Base-by-base conservation (phyloP, 2,113 vertebrate genomes). In the Anoura caudifer region DNA sequence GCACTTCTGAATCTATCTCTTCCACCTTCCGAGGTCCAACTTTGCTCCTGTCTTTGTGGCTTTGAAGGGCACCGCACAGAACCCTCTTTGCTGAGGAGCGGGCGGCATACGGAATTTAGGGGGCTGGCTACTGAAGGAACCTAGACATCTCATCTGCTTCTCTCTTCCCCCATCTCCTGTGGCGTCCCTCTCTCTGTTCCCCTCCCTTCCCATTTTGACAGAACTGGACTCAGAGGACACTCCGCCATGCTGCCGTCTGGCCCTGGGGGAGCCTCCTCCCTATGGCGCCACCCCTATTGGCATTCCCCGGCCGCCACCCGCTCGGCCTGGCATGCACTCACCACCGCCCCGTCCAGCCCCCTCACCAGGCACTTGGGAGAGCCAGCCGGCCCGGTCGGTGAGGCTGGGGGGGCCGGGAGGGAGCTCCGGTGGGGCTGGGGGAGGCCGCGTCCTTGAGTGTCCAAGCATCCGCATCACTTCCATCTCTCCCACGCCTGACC, bases 391-490 rank as follows among this genome's bases (percentile, higher is more conserved):
- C 0, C 98, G 99, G 43, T 99, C 99, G 1, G 98, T 99, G 79
- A 99, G 99, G 98, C 99, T 99, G 59, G 98, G 98, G 85, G 94
- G 89, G 0, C 93, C 97, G 0, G 97, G 96, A 56, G 96, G 96
- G 45, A 45, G 83, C 95, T 98, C 99, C 3, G 99, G 99, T 50
- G 96, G 93, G 97, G 96, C 97, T 14, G 97, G 96, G 61, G 96
- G 96, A 8, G 99, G 99, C 80, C 98, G 99, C 28, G 98, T 99
- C 67, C 98, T 99, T 5, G 99, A 99, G 95, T 99, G 99, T 80
- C 99, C 99, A 5, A 99, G 99, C 97, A 99, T 99, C 96, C 99
- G 99, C 97, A 99, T 99, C 95, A 99, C 99, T 92, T 99, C 99
- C 95, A 99, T 99, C 97, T 99, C 99, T 5, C 99, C 97, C 59